These are phyloP conservation scores for Gryllus longicercus DNA, from an alignment of 2,888 invertebrate genomes.

Conservation along the genomic window DNA sequence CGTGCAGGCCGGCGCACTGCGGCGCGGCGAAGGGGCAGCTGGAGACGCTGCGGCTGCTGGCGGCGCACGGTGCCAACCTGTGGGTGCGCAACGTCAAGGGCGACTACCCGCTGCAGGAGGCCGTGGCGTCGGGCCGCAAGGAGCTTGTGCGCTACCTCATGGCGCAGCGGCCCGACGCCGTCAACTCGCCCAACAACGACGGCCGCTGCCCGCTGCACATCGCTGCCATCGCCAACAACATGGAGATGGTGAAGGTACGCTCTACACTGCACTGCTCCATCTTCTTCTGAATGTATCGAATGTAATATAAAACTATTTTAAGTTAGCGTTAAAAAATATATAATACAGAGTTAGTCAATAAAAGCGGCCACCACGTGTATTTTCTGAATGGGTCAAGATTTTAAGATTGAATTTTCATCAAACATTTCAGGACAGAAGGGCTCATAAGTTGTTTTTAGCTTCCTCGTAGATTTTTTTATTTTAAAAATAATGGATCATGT, in stretches of 20 bases:
- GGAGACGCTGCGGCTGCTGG: conserved; percentile 75
- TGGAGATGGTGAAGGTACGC: conserved; percentile 81
- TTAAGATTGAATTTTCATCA: too few species aligned
- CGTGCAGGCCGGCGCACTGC: conserved; percentile 77
- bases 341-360: too few species aligned
- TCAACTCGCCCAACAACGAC: conserved; percentile 86
- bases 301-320: too few species aligned
- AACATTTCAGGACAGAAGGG: too few species aligned
- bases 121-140: conserved; percentile 84
- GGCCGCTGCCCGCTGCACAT: conserved; percentile 91
- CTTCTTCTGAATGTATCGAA: too few species aligned
- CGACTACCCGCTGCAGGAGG: conserved; percentile 93
- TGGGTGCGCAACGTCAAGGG: conserved; percentile 92
- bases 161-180: conserved; percentile 74
- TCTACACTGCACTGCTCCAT: background rate
- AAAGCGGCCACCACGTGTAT: too few species aligned
- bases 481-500: too few species aligned
- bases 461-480: too few species aligned
- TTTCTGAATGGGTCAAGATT: too few species aligned
- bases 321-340: too few species aligned
- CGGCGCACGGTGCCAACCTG: conserved; percentile 76
- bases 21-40: conserved; percentile 95
- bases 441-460: too few species aligned
- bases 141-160: conserved; percentile 87
- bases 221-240: conserved; percentile 88